A percentile compares a stretch with the other conserved stretches of the same genome.
Conservation (phyloP, 2,797 vertebrate species). For the Ptychadena robeensis region DNA sequence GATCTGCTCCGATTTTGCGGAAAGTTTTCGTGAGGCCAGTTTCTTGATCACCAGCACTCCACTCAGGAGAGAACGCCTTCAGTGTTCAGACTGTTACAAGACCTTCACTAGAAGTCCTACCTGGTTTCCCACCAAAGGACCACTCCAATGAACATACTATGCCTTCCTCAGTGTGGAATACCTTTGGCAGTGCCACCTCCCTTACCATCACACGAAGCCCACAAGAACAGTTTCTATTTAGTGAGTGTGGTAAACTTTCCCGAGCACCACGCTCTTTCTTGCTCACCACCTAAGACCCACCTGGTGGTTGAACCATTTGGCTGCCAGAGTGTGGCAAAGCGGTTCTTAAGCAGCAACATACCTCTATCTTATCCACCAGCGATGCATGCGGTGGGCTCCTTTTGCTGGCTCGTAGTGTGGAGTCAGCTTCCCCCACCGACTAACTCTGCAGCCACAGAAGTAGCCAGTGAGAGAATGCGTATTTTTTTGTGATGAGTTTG, state of each 20-base stretch:
- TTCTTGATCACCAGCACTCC: background rate
- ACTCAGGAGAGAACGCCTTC: slow-evolving; percentile 9
- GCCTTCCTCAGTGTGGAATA: background rate
- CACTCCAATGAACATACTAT: background rate
- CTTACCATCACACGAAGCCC: background rate
- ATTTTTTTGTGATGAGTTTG: background rate
- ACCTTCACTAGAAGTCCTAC: background rate
- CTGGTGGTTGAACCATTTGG: slow-evolving; percentile 61
- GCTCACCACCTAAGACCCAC: slow-evolving; percentile 50
- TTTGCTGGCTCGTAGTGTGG: slow-evolving; percentile 8
- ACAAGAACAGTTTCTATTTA: background rate
- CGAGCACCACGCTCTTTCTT: slow-evolving; percentile 65
- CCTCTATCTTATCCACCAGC: slow-evolving; percentile 56
- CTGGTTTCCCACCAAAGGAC: slow-evolving; percentile 3
- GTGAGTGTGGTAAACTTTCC: slow-evolving; percentile 65
- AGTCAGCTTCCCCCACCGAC: slow-evolving; percentile 62
- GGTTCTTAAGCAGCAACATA: slow-evolving; percentile 64
- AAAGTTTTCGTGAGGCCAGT: background rate
- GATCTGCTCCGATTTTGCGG: background rate
- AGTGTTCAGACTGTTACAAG: background rate
- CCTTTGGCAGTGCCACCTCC: background rate
- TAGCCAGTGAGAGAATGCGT: slow-evolving; percentile 12
- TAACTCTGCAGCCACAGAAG: slow-evolving; percentile 73
- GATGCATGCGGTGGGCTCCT: slow-evolving; percentile 68
- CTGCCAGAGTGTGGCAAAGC: slow-evolving; percentile 66